phyloP scores from a whole-genome alignment of 2,113 vertebrate genomes.

The Tauraco erythrolophus region DNA sequence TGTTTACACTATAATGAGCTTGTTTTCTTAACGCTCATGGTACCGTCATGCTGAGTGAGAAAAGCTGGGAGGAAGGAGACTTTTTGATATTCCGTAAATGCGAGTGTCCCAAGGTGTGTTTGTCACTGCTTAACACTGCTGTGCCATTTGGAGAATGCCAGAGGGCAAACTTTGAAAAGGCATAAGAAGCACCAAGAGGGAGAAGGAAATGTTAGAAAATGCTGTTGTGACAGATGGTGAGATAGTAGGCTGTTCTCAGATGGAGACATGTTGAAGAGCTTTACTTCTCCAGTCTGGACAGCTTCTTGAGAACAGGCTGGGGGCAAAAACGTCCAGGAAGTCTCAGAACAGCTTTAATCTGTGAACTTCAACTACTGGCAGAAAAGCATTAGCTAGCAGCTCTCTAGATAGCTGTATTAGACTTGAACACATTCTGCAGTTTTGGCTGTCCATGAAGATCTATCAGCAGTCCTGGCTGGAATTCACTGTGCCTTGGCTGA shows the following conservation, averaged over 20 bases:
- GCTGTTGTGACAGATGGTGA: constrained; percentile 14
- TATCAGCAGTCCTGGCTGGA: neutral
- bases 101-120: neutral
- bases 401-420: neutral
- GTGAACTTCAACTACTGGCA: neutral
- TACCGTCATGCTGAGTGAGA: neutral
- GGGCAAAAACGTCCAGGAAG: neutral
- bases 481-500: neutral
- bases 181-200: neutral
- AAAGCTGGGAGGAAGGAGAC: neutral
- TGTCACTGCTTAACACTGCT: neutral
- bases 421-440: neutral
- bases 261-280: neutral
- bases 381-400: neutral
- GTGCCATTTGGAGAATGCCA: neutral
- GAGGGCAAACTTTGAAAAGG: constrained; percentile 3
- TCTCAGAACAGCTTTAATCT: neutral
- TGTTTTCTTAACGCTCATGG: neutral
- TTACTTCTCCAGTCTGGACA: constrained; percentile 7
- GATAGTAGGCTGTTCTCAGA: constrained; percentile 17
- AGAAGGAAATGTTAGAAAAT: constrained; percentile 22
- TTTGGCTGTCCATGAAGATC: neutral
- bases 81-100: neutral
- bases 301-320: neutral
- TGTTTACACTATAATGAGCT: neutral